Evolutionary conservation across 1,140 invertebrate genomes (phyloP), one percentile per base, ranked within the genome.

Genomic region (Muscidifurax raptorellus): DNA sequence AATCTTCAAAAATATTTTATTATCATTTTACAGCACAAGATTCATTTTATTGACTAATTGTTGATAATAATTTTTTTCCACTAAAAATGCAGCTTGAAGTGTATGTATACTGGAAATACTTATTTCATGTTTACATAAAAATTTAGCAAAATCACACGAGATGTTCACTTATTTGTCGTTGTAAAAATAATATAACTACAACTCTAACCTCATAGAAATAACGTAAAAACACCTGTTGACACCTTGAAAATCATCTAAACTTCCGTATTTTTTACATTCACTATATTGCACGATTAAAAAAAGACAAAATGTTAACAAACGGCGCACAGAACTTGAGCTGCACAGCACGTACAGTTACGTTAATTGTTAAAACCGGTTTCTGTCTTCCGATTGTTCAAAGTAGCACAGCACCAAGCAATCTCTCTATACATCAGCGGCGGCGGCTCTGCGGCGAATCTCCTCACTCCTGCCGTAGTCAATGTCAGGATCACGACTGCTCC

Each of bases 401-500:
- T 59, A n/a, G 52, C 52, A 59, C 52, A 59, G 52, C 52, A 59
- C 4, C 52, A 59, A 6, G 22, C 52, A 18, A 59, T 59, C 52
- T 59, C 52, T 59, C 52, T 59, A 18, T 22, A n/a, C 52, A 59
- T 18, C 15, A 13, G 1, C 13, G 15, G 22, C 52, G 18, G 52
- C 52, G 18, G 52, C 18, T 59, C 22, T 59, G 52, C 22, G 22
- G 52, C 18, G 22, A 59, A n/a, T 59, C 52, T 59, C 52, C 12
- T 59, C 22, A 59, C 52, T 22, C 18, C 52, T 59, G 52, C 52
- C 52, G 9, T 15, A 69, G 47, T 64, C 75, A 32, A 77, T 64
- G 75, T 59, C 47, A 64, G 27, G 44, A 77, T 64, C 75, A 64
- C 75, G 18, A 77, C 75, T 59, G 5, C 47, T 77, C 22, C n/a